Evolutionary conservation across 2,888 invertebrate species (phyloP), one percentile per base, ranked within the genome.

Genomic region (Brachylomia viminalis): DNA sequence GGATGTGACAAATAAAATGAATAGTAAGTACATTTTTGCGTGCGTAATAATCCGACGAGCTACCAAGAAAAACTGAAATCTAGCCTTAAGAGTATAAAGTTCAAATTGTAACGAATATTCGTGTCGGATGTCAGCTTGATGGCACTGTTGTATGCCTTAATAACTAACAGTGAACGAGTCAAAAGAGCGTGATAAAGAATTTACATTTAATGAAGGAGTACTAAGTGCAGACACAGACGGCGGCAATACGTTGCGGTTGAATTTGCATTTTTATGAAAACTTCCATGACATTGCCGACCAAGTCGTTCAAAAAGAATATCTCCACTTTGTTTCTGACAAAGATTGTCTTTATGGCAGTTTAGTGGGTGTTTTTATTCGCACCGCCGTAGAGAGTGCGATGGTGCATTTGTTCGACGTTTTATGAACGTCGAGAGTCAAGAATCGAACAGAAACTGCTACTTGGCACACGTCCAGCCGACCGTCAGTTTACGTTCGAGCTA

Each of bases 261-360:
- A 93, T 93, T 93, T 92, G 90, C 92, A 93, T 93, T 92, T 93
- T 93, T 93, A 93, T 93, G 93, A 93, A 93, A 92, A 89, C 87
- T 90, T 89, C 90, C 89, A 82, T 90, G 88, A 88, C 87, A 85
- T 87, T 86, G 80, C 80, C 83, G 86, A 77, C 84, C 86, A 79
- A 86, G 85, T 77, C 80, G 86, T 87, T 90, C 82, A 85, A 86
- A 91, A 88, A 90, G 88, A 89, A 88, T 86, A 84, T 88, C 80
- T 77, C 65, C 84, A 85, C 78, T 87, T 84, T 81, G 79, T 88
- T 86, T 78, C 82, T 80, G 77, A 89, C 84, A 86, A 89, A 88
- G 86, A 88, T 88, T 89, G 84, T 86, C 85, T 89, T 89, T 88
- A 87, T 85, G 81, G 85, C 74, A 87, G 86, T 87, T 88, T 85